Evolutionary conservation across 2,113 vertebrate species (phyloP).

Genomic region (Manacus vitellinus): DNA sequence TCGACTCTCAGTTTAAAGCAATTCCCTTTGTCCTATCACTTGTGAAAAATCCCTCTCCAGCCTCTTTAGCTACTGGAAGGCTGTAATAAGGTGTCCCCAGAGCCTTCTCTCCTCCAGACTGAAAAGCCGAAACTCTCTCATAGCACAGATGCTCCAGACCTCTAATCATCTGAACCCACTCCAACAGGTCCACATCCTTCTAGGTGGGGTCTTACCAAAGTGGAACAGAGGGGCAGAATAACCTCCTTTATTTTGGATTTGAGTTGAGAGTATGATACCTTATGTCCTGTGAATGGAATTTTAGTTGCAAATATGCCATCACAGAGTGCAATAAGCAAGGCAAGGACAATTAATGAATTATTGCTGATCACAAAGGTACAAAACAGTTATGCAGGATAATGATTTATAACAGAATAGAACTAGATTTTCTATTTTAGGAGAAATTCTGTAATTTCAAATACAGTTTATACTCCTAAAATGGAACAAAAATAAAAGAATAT

Average conservation of each 20-base stretch:
- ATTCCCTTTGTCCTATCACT: background rate
- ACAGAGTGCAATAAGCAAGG: background rate
- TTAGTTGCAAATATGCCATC: background rate
- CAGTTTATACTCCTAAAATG: background rate
- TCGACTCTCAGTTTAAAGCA: accelerated
- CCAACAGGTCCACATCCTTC: background rate
- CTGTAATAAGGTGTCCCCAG: accelerated
- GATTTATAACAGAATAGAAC: background rate
- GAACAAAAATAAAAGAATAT: background rate
- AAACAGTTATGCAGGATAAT: background rate
- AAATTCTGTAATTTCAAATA: background rate
- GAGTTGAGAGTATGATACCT: background rate
- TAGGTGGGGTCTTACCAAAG: background rate
- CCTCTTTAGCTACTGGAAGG: background rate
- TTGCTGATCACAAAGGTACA: background rate
- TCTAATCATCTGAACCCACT: background rate
- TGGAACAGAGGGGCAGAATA: background rate
- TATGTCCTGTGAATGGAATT: background rate
- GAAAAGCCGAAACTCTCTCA: background rate
- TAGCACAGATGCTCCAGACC: background rate
- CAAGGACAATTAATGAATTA: background rate
- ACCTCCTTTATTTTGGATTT: background rate
- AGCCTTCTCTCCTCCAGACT: background rate
- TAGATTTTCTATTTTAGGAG: background rate
- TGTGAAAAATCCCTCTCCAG: background rate